Conservation (phyloP, 2,888 invertebrate genomes). For the Campaea margaritaria region DNA sequence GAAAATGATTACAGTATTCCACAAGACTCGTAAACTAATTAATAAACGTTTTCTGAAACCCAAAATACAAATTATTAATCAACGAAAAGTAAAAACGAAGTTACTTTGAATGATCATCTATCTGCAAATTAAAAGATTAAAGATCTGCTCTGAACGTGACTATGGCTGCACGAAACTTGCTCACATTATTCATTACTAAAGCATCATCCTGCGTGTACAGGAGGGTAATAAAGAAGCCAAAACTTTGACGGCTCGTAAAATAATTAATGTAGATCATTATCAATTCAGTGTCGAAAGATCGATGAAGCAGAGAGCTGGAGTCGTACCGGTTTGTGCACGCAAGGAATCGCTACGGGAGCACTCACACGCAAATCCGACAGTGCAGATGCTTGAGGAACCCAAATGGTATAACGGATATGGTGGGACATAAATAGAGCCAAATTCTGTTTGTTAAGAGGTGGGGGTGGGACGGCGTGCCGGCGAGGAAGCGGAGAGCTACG, state of each 20-base stretch:
- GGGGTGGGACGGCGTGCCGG: slow-evolving; percentile 55
- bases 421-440: slow-evolving; percentile 72
- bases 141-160: background rate
- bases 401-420: slow-evolving; percentile 50
- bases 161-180: slow-evolving; percentile 22
- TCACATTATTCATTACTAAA: slow-evolving; percentile 41
- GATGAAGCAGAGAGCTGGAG: slow-evolving; percentile 51
- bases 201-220: slow-evolving; percentile 30
- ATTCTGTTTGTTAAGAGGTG: slow-evolving; percentile 75
- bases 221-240: slow-evolving; percentile 49
- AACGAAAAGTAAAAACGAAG: background rate
- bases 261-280: slow-evolving; percentile 61
- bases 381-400: slow-evolving; percentile 48
- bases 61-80: background rate
- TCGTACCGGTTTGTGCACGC: slow-evolving; percentile 60
- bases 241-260: slow-evolving; percentile 50
- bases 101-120: slow-evolving; percentile 1
- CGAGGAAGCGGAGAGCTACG: slow-evolving; percentile 63
- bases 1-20: too few species aligned
- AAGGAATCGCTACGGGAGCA: slow-evolving; percentile 45
- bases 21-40: too few species aligned
- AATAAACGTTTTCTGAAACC: slow-evolving; percentile 5
- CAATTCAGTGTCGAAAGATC: slow-evolving; percentile 58
- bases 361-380: slow-evolving; percentile 50
- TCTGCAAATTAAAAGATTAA: slow-evolving; percentile 9